Base-by-base conservation (phyloP, 2,113 vertebrate species). In the Amphiprion percula region DNA sequence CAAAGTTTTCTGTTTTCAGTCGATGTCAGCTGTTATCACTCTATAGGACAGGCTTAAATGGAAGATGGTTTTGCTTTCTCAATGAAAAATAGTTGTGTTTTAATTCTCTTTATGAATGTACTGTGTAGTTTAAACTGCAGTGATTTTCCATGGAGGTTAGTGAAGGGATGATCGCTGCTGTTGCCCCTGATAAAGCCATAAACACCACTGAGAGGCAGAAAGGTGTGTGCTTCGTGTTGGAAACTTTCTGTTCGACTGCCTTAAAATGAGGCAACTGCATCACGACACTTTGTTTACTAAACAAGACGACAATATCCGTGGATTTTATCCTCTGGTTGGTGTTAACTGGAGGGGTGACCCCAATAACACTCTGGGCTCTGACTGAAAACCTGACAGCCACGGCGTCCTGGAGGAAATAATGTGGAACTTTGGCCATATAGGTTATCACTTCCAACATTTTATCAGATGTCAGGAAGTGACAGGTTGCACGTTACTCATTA, bases 141-240 rank as follows among this genome's bases (percentile, higher is more conserved):
- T 55, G 59, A 58, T 68, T 11, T 39, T 58, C 37, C 66, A 15
- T 30, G 4, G 67, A 64, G 59, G 58, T 64, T 16, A 52, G 55
- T 28, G 15, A 72, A 79, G 60, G 52, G 73, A 71, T 12, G 6
- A 61, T 30, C 52, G 23, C 70, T 58, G 58, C 28, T 53, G 26
- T 60, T 39, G 30, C 23, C 19, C 23, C 53, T 0, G 56, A 74
- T 68, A 79, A 88, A 88, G 87, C 63, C 80, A 85, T 89, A 88
- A 26, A 54, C 46, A 52, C 59, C 47, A 49, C 54, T 53, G 66
- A 71, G 0, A 56, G 19, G 19, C 1, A 49, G 23, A 5, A 37
- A 30, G 6, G 33, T 37, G 33, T 4, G 37, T 30, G 17, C 52
- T 46, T 7, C 33, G 21, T 44, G 11, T 41, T 37, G 44, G 26